A percentile compares a stretch with the other conserved stretches of the same genome.
Evolutionary conservation across 1,140 invertebrate species (phyloP).

Genomic region (Anastrepha ludens): DNA sequence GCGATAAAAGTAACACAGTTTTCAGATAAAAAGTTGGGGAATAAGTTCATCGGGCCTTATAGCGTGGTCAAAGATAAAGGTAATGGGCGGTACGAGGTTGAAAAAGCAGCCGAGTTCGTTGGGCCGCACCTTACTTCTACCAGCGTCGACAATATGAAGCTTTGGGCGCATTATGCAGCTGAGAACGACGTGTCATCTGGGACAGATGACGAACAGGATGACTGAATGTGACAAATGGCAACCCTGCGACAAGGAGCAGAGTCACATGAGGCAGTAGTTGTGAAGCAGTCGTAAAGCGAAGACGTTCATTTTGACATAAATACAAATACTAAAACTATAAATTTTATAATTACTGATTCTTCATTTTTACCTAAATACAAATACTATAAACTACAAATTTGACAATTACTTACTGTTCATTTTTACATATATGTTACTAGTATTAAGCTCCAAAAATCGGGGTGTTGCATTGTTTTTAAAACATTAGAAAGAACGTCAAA

Average conservation of each 20-base stretch:
- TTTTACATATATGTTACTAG: too few relatives aligned
- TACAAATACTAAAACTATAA: too few relatives aligned
- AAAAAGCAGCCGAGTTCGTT: not conserved
- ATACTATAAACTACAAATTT: too few relatives aligned
- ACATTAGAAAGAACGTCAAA: too few relatives aligned
- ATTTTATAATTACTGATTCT: too few relatives aligned
- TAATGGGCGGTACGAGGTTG: conserved; percentile 3
- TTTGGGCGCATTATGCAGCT: not conserved
- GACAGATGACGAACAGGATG: conserved; percentile 51
- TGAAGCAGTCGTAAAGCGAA: too few relatives aligned
- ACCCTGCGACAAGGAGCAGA: not conserved
- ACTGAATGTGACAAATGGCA: conserved; percentile 40
- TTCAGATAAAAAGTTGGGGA: conserved; percentile 56
- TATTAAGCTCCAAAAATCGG: too few relatives aligned
- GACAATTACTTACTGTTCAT: too few relatives aligned
- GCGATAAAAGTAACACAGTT: conserved; percentile 70
- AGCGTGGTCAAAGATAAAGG: not conserved
- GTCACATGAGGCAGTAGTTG: too few relatives aligned
- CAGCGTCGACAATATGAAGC: not conserved
- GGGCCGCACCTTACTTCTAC: not conserved
- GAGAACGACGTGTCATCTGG: conserved; percentile 10
- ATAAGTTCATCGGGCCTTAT: conserved; percentile 37
- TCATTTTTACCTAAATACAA: too few relatives aligned
- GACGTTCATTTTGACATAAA: too few relatives aligned
- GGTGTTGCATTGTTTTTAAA: too few relatives aligned